Evolutionary conservation across 1,140 invertebrate genomes (phyloP).

Genomic region (Danaus melanippus): DNA sequence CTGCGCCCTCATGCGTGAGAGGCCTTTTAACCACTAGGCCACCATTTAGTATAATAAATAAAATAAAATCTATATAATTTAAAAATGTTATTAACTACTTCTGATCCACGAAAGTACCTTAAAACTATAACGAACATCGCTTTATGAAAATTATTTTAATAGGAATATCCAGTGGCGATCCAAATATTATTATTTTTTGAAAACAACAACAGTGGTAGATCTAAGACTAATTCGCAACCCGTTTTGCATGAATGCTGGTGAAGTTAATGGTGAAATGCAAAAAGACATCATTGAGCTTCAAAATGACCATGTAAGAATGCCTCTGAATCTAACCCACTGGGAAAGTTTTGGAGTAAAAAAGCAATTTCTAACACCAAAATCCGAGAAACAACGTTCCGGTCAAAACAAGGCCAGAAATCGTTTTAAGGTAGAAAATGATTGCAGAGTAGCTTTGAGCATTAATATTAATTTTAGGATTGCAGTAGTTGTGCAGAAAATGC

Average conservation of each 20-base stretch:
- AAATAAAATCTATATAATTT: no score
- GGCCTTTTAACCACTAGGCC: no score
- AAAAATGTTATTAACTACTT: no score
- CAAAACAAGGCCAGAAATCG: slow-evolving; percentile 1
- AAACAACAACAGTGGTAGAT: no score
- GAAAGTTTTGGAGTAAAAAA: not conserved
- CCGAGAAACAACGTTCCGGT: not conserved
- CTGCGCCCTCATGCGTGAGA: no score
- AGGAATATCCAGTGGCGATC: no score
- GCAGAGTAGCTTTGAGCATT: not conserved
- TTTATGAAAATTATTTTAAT: no score
- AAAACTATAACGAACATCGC: no score
- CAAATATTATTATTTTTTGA: no score
- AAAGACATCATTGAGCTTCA: not conserved
- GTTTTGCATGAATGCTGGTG: not conserved
- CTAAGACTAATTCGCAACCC: slow-evolving; percentile 1
- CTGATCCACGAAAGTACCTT: no score
- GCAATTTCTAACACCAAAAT: slow-evolving; percentile 1
- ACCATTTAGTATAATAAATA: no score
- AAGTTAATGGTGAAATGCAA: not conserved
- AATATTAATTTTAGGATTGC: not conserved
- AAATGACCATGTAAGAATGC: not conserved
- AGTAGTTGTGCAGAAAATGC: no score
- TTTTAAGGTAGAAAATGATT: not conserved
- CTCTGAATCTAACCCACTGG: not conserved